Evolutionary conservation across 2,113 vertebrate species (phyloP).

Genomic region (Onychostruthus taczanowskii): DNA sequence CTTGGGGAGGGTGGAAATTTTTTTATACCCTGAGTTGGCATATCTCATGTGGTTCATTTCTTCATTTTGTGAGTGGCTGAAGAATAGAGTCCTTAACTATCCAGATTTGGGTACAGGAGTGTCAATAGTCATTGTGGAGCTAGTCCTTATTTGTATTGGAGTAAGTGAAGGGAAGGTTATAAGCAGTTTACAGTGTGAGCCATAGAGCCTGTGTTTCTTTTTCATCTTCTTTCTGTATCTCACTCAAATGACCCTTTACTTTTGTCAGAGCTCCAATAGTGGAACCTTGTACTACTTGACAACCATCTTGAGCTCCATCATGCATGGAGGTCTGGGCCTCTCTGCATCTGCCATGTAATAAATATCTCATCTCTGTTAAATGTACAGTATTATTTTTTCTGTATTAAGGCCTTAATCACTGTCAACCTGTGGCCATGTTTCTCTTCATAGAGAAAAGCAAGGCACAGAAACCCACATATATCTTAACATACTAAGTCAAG

Average conservation of each 20-base stretch:
- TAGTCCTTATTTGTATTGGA: neutral
- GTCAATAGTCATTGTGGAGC: neutral
- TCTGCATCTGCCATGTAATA: neutral
- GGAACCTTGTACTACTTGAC: neutral
- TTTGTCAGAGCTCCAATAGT: neutral
- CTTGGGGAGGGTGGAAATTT: neutral
- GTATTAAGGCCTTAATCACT: neutral
- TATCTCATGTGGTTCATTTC: neutral
- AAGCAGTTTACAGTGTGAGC: neutral
- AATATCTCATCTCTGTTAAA: neutral
- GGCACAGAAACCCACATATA: rapidly evolving
- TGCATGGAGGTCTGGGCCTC: neutral
- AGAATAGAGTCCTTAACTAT: neutral
- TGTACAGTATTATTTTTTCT: neutral
- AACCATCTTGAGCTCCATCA: neutral
- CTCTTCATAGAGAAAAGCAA: too few relatives aligned
- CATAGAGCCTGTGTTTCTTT: neutral
- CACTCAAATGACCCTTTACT: neutral
- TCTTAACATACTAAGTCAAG: neutral
- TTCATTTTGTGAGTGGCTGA: neutral
- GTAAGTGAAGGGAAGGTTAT: neutral
- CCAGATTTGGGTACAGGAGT: neutral
- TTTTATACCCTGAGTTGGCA: neutral
- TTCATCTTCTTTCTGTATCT: neutral
- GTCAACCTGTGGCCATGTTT: neutral